Base-by-base conservation (phyloP, 2,888 invertebrate species). In the Polia nebulosa region DNA sequence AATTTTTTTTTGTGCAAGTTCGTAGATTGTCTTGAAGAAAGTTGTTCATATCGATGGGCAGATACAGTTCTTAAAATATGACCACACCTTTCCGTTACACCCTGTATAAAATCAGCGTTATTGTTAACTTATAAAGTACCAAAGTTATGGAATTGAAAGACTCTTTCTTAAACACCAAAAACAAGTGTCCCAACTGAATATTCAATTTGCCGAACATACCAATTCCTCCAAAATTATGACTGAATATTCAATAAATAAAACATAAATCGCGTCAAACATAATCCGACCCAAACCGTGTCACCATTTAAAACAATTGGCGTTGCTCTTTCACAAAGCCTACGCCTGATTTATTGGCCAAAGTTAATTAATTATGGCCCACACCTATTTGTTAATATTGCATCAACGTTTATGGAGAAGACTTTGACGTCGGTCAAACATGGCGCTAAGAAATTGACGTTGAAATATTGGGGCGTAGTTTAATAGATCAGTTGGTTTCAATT, bases 281-380 rank as follows among this genome's bases (percentile, higher is more conserved):
- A 72, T 39, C 39, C 55, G 9, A 34, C 44, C 52, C 53, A 53
- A 73, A 64, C 32, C 32, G 11, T 76, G 73, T 62, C 66, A 39
- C 32, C 51, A 32, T 66, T 63, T 36, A 9, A 11, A 57, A 77
- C 60, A 61, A 78, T 58, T 45, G 60, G 65, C 59, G 76, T 60
- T 29, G 9, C 52, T 41, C 49, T 47, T 53, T 49, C 63, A 59
- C n/a, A 73, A 67, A 67, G 20, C 27, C 47, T 34, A 34, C 22
- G n/a, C 53, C 27, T 75, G 63, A 71, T 76, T 80, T 53, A 80
- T 80, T 57, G 39, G 11, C 27, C 20, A 63, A 32, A 34, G 8
- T 49, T 45, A 49, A 63, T 75, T 63, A 78, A 64, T 75, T 61
- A 64, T 9, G 15, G 2, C 64, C 51, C 68, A 65, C 64, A 44